Conservation (phyloP, 1,140 invertebrate species). For the Psix sp. region DNA sequence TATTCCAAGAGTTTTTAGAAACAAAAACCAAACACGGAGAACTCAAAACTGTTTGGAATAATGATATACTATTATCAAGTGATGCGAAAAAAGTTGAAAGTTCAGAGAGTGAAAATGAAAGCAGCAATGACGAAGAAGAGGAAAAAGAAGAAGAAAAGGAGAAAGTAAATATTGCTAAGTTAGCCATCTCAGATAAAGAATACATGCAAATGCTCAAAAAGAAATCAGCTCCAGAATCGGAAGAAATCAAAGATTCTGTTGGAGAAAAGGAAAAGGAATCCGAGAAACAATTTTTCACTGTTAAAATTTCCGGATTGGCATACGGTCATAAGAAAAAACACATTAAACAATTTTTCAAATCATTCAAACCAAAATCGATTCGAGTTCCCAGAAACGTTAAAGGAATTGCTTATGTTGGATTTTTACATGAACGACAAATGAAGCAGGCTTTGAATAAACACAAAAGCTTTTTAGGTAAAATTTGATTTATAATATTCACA, state of each 20-base stretch:
- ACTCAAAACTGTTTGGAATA: constrained; percentile 83
- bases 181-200: constrained; percentile 60
- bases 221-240: constrained; percentile 48
- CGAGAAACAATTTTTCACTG: constrained; percentile 79
- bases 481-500: constrained; percentile 13
- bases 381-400: constrained; percentile 86
- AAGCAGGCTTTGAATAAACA: constrained; percentile 90
- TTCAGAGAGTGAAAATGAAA: constrained; percentile 18
- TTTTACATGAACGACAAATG: constrained; percentile 88
- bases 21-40: constrained; percentile 80
- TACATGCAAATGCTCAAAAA: constrained; percentile 80
- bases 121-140: constrained; percentile 14
- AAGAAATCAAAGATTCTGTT: constrained; percentile 22
- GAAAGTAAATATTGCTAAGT: constrained; percentile 64
- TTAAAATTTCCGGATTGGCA: constrained; percentile 83
- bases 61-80: constrained; percentile 78
- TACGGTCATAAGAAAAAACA: constrained; percentile 86
- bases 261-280: constrained; percentile 67
- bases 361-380: constrained; percentile 86
- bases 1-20: constrained; percentile 92
- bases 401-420: constrained; percentile 94
- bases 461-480: constrained; percentile 88
- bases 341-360: constrained; percentile 90
- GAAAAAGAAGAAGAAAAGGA: constrained; percentile 58
- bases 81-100: constrained; percentile 15